Base-by-base conservation (phyloP, 2,888 invertebrate genomes). In the Parelbella ahira region DNA sequence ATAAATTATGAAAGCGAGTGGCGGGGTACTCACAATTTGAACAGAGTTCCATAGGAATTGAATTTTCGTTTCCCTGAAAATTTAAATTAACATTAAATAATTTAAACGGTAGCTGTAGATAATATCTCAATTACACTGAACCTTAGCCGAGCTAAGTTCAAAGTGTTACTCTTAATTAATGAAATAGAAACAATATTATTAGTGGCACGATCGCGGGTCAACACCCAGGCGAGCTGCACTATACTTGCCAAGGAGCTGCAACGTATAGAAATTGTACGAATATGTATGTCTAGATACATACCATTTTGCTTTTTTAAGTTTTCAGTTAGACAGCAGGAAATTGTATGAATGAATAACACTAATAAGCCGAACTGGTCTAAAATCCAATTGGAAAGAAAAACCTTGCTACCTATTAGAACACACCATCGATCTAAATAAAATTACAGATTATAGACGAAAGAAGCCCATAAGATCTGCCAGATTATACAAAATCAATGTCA, bases 31-130 rank as follows among this genome's bases (percentile, higher is more conserved):
- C 89, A 95, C 96, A 96, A 79, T 96, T 97, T 78, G 97, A 96
- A 92, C 97, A 97, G 65, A 97, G 93, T 91, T 97, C 97, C 96
- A 97, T 96, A 62, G 97, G 97, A 77, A 97, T 92, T 62, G 97
- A 97, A 76, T 93, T 94, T 90, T 97, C 97, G 89, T 97, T 97
- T 88, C 97, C 97, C 97, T 97, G 90, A 39, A 91, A 61, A 52
- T 38, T 20, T 8, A 24, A 18, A 36, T 28, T 30, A 28, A 33
- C 2, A 20, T 21, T 28, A n/a, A n/a, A n/a, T n/a, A n/a, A n/a
- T n/a, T n/a, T n/a, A n/a, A n/a, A n/a, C n/a, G n/a, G n/a, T n/a
- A n/a, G n/a, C n/a, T n/a, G n/a, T n/a, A n/a, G n/a, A n/a, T n/a
- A n/a, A n/a, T n/a, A n/a, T n/a, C n/a, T n/a, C n/a, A n/a, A n/a